Conservation (phyloP, 1,140 invertebrate species). For the Heliothis subflexa region DNA sequence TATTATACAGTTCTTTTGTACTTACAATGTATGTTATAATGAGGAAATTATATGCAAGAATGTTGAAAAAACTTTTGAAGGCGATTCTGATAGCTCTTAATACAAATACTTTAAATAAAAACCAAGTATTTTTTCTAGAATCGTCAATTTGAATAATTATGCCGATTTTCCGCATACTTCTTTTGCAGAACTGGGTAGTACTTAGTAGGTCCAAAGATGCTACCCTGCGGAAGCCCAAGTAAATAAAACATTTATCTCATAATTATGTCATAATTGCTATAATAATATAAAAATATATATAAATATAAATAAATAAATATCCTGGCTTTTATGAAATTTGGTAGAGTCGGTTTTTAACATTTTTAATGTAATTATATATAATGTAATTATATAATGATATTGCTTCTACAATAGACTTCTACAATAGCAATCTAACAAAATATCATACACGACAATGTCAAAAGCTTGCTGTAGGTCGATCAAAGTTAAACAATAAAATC, state of each 20-base stretch:
- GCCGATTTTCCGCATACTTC: not conserved
- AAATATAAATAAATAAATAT: too few species aligned
- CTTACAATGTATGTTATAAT: slow-evolving; percentile 15
- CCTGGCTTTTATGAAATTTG: not conserved
- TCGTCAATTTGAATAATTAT: not conserved
- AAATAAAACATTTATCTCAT: not conserved
- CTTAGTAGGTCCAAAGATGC: not conserved
- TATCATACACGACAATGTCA: too few species aligned
- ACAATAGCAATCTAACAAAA: too few species aligned
- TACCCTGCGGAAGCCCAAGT: not conserved
- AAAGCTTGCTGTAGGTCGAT: too few species aligned
- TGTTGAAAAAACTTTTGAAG: not conserved
- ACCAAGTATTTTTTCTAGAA: not conserved
- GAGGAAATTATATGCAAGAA: not conserved
- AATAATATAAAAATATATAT: too few species aligned
- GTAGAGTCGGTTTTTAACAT: too few species aligned
- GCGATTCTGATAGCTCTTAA: not conserved
- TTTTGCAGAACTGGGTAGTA: not conserved
- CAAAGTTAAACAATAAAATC: not conserved
- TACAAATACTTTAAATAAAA: not conserved
- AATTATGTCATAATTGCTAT: not conserved
- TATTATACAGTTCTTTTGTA: slow-evolving; percentile 32
- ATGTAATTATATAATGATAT: too few species aligned
- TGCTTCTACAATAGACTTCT: too few species aligned
- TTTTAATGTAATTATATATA: too few species aligned